Evolutionary conservation across 1,140 invertebrate species (phyloP), one percentile per base, ranked within the genome.

Genomic region (Zelostemma sp.): DNA sequence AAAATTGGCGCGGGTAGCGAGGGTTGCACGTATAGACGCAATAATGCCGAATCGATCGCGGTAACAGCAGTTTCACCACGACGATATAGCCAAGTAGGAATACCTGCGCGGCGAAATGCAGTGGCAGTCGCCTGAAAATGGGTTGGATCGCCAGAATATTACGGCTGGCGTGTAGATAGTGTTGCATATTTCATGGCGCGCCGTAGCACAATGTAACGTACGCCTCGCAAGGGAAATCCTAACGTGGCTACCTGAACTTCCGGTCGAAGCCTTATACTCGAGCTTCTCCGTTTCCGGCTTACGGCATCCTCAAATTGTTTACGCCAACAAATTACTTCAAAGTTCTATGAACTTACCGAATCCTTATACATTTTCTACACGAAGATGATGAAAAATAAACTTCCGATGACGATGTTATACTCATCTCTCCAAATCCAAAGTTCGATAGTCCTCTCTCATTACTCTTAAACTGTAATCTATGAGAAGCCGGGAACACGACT

Each of bases 181-280:
- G 72, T 72, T 80, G 74, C 75, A 80, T 80, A 81, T 77, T 80
- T 80, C 77, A 80, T 81, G 73, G 73, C 69, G 64, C 73, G 60
- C 71, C 58, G 56, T 80, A 80, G 56, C 61, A 40, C 54, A 62
- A 78, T 74, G 73, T 78, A 80, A 81, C 76, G 71, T 75, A 83
- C 74, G 68, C 68, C 78, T 72, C 80, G 70, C 81, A 80, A 78
- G 80, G 81, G 80, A 83, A 82, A 83, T 82, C 76, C 76, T 78
- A 78, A 76, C 76, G 68, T 64, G 71, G 69, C 63, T 73, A 69
- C 73, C 77, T 55, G 58, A 69, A 74, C 75, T 75, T 80, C 71
- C 68, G 70, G 61, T 51, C 54, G 50, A 63, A 65, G 17, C 56
- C 53, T 64, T n/a, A n/a, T 64, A 58, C 51, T 46, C 38, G 45